Conservation (phyloP, 2,888 invertebrate genomes). For the Ashinkailepas kermadecensis region DNA sequence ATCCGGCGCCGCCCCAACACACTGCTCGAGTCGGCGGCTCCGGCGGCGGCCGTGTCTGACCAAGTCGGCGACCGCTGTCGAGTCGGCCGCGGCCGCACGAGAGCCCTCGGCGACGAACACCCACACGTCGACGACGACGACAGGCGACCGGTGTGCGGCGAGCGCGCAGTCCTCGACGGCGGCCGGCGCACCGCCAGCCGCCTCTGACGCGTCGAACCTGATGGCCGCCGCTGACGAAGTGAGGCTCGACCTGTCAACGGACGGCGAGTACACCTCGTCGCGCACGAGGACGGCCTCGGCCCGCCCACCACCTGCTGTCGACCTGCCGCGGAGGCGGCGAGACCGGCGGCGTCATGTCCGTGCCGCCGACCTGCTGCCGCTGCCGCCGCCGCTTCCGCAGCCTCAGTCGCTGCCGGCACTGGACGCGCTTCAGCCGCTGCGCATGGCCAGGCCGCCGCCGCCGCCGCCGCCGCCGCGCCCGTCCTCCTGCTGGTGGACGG, state of each 20-base stretch:
- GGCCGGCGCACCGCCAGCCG: too few species aligned
- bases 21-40: conserved; percentile 25
- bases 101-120: conserved; percentile 28
- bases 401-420: not conserved
- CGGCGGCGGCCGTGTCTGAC: conserved; percentile 24
- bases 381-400: not conserved
- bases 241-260: too few species aligned
- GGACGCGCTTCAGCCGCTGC: not conserved
- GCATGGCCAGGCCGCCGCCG: not conserved
- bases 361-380: not conserved
- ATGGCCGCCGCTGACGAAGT: too few species aligned
- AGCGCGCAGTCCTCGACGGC: too few species aligned
- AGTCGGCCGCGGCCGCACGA: conserved; percentile 27
- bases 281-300: too few species aligned
- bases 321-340: too few species aligned
- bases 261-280: too few species aligned
- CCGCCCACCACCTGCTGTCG: too few species aligned
- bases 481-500: conserved; percentile 9
- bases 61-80: conserved; percentile 29
- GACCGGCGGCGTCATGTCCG: too few species aligned
- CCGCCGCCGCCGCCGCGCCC: not conserved
- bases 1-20: conserved; percentile 31
- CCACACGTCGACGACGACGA: not conserved
- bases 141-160: too few species aligned
- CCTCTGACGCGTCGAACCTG: too few species aligned